Evolutionary conservation across 2,888 invertebrate genomes (phyloP), one percentile per base, ranked within the genome.

Genomic region (Sisyra terminalis): DNA sequence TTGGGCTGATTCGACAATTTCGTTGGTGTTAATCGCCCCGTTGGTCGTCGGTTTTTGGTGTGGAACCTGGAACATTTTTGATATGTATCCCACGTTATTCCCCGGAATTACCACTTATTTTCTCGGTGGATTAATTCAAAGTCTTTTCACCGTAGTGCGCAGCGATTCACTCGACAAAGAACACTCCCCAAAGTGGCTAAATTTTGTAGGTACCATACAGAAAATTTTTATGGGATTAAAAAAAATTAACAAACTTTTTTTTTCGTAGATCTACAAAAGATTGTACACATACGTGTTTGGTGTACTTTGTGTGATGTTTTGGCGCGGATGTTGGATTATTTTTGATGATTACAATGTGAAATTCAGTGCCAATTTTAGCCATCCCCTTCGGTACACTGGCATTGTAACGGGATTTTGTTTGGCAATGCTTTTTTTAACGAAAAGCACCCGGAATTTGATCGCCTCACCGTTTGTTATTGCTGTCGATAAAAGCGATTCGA

Each of bases 391-490:
- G 9, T 7, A 30, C 14, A 29, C 16, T 1, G 29, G 8, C 32
- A 29, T 7, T 40, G 45, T 18, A 45, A 44, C 5, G 29, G 30
- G 14, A 10, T 2, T 43, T 10, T 13, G 14, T 16, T 29, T 39
- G 37, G 10, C 49, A 2, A 24, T 47, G 3, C 40, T 51, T 45
- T 44, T 49, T 34, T 43, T 44, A 15, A 14, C 29, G 6, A 18
- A 29, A 30, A 29, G 17, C 10, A 29, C 15, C 3, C 29, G 68
- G 40, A 75, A 74, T 51, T 51, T 73, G 10, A 58, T 71, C 24
- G 69, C 73, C 0, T 57, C 71, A 1, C 78, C 78, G 0, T 70
- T 70, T 51, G 63, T 71, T 52, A 57, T 77, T 10, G 59, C 65
- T 49, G 64, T 73, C 1, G 79, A 79, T 49, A 65, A 64, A 6